Conservation (phyloP, 2,888 invertebrate genomes). For the Chymomyza amoena region DNA sequence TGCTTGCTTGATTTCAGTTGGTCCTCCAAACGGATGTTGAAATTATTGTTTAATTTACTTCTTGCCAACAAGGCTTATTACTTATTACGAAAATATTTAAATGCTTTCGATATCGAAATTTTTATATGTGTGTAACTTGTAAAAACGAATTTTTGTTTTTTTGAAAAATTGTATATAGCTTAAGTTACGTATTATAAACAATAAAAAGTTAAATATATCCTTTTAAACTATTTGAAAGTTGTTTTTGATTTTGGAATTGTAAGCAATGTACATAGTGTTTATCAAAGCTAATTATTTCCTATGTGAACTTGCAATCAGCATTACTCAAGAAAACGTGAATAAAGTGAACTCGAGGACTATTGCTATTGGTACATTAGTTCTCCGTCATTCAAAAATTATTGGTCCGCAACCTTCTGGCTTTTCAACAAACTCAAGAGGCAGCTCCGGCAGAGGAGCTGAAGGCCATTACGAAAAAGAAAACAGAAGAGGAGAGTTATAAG, state of each 20-base stretch:
- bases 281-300: too few species aligned
- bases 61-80: neutral
- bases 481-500: too few species aligned
- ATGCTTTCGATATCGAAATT: neutral
- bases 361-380: too few species aligned
- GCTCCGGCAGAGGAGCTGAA: too few species aligned
- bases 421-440: too few species aligned
- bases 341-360: too few species aligned
- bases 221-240: neutral
- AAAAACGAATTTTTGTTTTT: neutral
- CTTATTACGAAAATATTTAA: neutral
- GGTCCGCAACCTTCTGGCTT: too few species aligned
- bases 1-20: constrained; percentile 66
- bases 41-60: constrained; percentile 65
- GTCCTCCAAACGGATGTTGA: constrained; percentile 73
- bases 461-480: too few species aligned
- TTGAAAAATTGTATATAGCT: neutral
- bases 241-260: neutral
- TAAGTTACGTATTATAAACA: neutral
- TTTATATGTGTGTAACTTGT: neutral
- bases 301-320: too few species aligned
- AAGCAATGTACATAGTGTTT: too few species aligned
- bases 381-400: too few species aligned
- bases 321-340: too few species aligned
- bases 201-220: neutral